Conservation (phyloP, 2,888 invertebrate genomes). For the Polietes domitor region DNA sequence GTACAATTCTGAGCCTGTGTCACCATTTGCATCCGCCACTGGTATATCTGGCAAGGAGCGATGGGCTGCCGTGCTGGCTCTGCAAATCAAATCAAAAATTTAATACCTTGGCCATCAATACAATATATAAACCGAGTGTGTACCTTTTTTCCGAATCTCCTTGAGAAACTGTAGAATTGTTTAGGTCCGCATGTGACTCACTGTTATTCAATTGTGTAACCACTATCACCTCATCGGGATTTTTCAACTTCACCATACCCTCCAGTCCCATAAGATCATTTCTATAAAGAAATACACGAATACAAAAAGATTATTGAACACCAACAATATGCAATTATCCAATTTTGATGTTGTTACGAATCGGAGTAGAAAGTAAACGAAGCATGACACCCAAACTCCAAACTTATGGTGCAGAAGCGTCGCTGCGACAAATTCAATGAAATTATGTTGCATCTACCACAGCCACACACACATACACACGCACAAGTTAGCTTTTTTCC, state of each 20-base stretch:
- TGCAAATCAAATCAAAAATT: conserved; percentile 65
- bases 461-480: too few relatives aligned
- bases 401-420: neutral
- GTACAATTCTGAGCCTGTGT: conserved; percentile 92
- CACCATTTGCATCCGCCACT: conserved; percentile 85
- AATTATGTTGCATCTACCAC: conserved; percentile 26
- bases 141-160: conserved; percentile 79
- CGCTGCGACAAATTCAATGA: neutral
- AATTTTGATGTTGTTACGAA: conserved; percentile 33
- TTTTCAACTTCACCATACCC: conserved; percentile 88
- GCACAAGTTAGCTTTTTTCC: neutral
- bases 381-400: conserved; percentile 18
- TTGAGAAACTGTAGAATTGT: conserved; percentile 78
- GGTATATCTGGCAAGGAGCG: conserved; percentile 93
- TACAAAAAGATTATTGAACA: conserved; percentile 2
- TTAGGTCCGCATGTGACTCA: conserved; percentile 78
- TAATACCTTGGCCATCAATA: conserved; percentile 10
- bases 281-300: conserved; percentile 78
- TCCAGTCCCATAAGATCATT: conserved; percentile 87
- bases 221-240: conserved; percentile 85
- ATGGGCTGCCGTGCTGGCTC: conserved; percentile 83
- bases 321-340: conserved; percentile 28
- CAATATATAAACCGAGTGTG: neutral
- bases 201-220: conserved; percentile 73
- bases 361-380: conserved; percentile 41